These are phyloP conservation scores for Drosophila lacteicornis DNA, from an alignment of 1,140 invertebrate genomes.

Conservation along the genomic window DNA sequence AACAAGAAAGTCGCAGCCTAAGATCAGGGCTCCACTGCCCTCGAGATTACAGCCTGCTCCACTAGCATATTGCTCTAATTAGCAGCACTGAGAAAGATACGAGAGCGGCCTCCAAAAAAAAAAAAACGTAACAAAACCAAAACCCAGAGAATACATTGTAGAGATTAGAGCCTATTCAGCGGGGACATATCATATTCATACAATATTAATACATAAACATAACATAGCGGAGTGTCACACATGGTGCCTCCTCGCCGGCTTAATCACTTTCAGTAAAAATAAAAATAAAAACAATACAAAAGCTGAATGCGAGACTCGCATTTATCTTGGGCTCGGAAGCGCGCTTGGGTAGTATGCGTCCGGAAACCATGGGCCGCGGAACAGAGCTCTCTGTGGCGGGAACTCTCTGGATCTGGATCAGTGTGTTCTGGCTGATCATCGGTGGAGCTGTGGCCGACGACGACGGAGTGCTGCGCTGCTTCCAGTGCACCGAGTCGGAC, in stretches of 20 bases:
- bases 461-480: conserved; percentile 27
- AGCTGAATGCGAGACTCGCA: conserved; percentile 5
- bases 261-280: conserved; percentile 26
- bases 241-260: conserved; percentile 3
- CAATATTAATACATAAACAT: neutral
- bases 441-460: neutral
- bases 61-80: conserved; percentile 46
- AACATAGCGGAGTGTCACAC: neutral
- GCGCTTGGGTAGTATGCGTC: conserved; percentile 11
- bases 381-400: conserved; percentile 7
- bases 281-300: conserved; percentile 9
- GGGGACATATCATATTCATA: conserved; percentile 18
- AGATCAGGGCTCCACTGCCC: conserved; percentile 17
- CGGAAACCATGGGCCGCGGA: conserved; percentile 38
- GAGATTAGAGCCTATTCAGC: conserved; percentile 17
- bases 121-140: neutral
- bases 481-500: conserved; percentile 12
- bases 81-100: conserved; percentile 7
- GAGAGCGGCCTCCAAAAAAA: conserved; percentile 10
- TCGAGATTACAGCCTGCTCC: conserved; percentile 18
- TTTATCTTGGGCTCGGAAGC: conserved; percentile 30
- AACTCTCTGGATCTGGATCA: conserved; percentile 19
- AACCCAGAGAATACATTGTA: neutral
- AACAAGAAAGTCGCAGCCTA: neutral
- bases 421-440: conserved; percentile 4